Evolutionary conservation across 2,113 vertebrate species (phyloP).

Genomic region (Labeo catla): DNA sequence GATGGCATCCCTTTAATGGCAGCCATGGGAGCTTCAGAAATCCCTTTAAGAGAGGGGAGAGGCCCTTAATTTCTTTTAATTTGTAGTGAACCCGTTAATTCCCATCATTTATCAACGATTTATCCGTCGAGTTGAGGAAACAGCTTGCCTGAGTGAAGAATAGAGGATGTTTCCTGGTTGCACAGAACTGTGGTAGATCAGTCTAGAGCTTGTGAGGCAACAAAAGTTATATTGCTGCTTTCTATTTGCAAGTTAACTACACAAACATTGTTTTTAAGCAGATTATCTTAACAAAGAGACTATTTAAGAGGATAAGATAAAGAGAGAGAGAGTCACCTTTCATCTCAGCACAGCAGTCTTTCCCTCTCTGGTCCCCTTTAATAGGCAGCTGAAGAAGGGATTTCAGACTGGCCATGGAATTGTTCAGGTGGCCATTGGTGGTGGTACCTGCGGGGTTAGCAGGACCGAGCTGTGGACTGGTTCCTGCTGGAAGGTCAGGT

Average conservation of each 20-base stretch:
- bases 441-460: constrained; percentile 66
- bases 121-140: background rate
- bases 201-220: background rate
- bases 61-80: background rate
- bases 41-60: constrained; percentile 32
- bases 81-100: background rate
- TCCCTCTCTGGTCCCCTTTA: constrained; percentile 78
- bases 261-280: background rate
- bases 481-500: constrained; percentile 76
- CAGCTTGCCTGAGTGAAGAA: background rate
- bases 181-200: background rate
- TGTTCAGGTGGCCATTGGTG: constrained; percentile 72
- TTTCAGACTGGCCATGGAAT: constrained; percentile 81
- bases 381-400: constrained; percentile 80
- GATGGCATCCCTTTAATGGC: constrained; percentile 50
- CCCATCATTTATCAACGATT: constrained; percentile 13
- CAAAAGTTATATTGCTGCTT: background rate
- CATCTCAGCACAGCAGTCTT: constrained; percentile 79
- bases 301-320: background rate
- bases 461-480: constrained; percentile 77
- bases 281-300: background rate
- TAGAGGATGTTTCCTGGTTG: background rate
- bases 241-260: background rate
- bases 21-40: background rate
- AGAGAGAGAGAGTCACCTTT: constrained; percentile 71